Conservation (phyloP, 1,140 invertebrate genomes). For the Ceratosolen solmsi region DNA sequence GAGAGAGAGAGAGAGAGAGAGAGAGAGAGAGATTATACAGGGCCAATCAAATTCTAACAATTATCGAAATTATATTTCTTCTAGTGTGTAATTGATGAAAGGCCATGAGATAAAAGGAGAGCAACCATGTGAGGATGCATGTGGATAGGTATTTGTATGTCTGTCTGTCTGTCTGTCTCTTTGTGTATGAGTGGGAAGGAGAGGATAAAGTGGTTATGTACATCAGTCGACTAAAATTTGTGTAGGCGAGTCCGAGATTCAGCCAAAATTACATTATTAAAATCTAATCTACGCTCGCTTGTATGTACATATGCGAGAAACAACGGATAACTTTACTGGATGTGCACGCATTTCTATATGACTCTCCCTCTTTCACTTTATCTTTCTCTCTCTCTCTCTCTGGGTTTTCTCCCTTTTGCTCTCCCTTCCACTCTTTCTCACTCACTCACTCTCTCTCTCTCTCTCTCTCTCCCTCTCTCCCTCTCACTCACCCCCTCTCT, state of each 20-base stretch:
- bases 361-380: not conserved
- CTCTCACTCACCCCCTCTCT: not conserved
- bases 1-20: not conserved
- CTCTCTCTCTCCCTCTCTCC: not conserved
- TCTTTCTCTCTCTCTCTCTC: not conserved
- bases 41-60: slow-evolving; percentile 67
- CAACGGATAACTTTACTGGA: not conserved
- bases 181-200: not conserved
- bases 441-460: not conserved
- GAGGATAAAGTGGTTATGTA: not conserved
- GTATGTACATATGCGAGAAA: not conserved
- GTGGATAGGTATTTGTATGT: too few species aligned
- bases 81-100: slow-evolving; percentile 59
- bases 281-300: slow-evolving; percentile 68
- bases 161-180: too few species aligned
- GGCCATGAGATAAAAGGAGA: not conserved
- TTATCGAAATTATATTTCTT: slow-evolving; percentile 63
- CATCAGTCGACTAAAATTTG: slow-evolving; percentile 53
- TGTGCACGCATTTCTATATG: not conserved
- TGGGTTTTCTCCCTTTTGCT: not conserved
- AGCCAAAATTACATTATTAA: slow-evolving; percentile 70
- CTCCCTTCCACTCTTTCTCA: not conserved
- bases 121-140: not conserved
- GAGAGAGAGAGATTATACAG: slow-evolving; percentile 16
- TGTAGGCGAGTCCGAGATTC: slow-evolving; percentile 52